Conservation (phyloP, 2,113 vertebrate species). For the Gobius niger region DNA sequence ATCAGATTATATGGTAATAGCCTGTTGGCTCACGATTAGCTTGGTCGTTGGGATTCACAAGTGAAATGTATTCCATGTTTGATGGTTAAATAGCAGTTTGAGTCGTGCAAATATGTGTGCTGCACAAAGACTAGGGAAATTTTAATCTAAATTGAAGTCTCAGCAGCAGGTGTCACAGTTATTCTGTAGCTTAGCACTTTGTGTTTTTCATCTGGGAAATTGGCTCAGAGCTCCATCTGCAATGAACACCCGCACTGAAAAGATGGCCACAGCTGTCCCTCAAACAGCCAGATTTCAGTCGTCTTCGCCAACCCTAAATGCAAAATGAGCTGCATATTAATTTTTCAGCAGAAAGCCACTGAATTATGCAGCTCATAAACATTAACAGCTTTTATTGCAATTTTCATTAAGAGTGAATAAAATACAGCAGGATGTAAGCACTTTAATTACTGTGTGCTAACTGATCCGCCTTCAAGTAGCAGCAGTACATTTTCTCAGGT, state of each 20-base stretch:
- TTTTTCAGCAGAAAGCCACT: not conserved
- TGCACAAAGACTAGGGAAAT: not conserved
- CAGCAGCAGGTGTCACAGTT: not conserved
- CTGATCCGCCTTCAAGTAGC: not conserved
- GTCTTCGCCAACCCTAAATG: not conserved
- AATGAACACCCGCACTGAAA: not conserved
- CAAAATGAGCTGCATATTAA: not conserved
- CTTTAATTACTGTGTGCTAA: not conserved
- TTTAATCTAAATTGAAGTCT: not conserved
- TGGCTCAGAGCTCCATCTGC: not conserved
- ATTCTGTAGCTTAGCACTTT: not conserved
- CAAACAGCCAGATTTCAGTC: not conserved
- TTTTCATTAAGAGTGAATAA: not conserved
- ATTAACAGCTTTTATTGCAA: slow-evolving; percentile 4
- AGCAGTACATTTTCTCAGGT: not conserved
- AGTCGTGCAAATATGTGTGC: not conserved
- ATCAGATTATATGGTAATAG: slow-evolving; percentile 2
- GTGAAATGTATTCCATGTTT: slow-evolving; percentile 7
- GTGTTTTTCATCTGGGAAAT: slow-evolving; percentile 2
- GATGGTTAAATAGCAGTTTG: slow-evolving; percentile 13
- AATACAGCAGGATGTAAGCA: not conserved
- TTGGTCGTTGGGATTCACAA: not conserved
- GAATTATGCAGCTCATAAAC: slow-evolving; percentile 8
- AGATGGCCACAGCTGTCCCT: slow-evolving; percentile 7
- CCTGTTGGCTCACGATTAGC: not conserved